A percentile compares a stretch with the other conserved stretches of the same genome.
These are phyloP conservation scores for Oppia nitens DNA, from an alignment of 1,140 invertebrate species.

Conservation along the genomic window DNA sequence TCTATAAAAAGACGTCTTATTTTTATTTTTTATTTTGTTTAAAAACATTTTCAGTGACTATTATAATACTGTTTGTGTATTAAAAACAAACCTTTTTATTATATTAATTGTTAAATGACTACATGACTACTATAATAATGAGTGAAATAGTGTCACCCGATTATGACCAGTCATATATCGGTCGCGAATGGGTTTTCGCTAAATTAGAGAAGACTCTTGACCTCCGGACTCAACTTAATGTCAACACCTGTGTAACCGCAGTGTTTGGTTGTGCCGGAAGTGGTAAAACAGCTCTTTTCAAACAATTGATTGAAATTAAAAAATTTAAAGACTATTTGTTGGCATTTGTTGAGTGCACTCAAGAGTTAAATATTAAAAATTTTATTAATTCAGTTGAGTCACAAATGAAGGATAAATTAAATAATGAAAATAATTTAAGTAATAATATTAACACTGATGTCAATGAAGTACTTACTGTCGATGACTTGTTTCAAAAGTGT, in stretches of 20 bases:
- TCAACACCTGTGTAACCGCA: slow-evolving; percentile 30
- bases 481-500: background rate
- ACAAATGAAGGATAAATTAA: background rate
- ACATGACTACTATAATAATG: background rate
- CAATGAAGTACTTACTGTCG: background rate
- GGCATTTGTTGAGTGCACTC: background rate
- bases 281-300: slow-evolving; percentile 40
- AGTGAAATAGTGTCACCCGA: background rate
- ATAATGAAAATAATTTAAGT: background rate
- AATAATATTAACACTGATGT: background rate
- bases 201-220: slow-evolving; percentile 82
- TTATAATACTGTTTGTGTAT: too few species aligned
- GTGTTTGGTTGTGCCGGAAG: slow-evolving; percentile 72
- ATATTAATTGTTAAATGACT: too few species aligned
- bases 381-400: background rate
- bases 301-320: slow-evolving; percentile 1
- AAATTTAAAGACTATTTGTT: slow-evolving; percentile 1
- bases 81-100: too few species aligned
- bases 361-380: background rate
- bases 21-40: background rate
- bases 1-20: too few species aligned
- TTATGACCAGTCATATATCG: slow-evolving; percentile 28
- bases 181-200: slow-evolving; percentile 83
- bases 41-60: background rate
- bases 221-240: slow-evolving; percentile 30